phyloP scores from a whole-genome alignment of 2,888 invertebrate genomes.

The Drosophila affinis region DNA sequence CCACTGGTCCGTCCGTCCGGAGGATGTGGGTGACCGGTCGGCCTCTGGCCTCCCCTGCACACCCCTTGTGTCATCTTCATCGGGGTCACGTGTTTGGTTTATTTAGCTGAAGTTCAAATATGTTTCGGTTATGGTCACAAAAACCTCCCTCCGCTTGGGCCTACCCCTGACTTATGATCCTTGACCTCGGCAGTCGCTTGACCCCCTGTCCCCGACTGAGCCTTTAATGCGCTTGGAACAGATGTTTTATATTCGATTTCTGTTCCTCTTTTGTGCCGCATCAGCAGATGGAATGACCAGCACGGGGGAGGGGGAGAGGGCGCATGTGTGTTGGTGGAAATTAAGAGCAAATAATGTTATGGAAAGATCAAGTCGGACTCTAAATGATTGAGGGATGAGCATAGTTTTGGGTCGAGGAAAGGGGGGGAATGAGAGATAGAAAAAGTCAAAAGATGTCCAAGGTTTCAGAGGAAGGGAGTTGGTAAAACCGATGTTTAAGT shows the following conservation, averaged over 20 bases:
- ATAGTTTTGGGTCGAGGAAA: background rate
- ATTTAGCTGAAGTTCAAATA: slow-evolving; percentile 33
- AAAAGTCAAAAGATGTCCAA: background rate
- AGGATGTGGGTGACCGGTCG: slow-evolving; percentile 15
- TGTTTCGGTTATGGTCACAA: slow-evolving; percentile 29
- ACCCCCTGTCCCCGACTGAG: slow-evolving; percentile 20
- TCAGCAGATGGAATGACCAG: slow-evolving; percentile 23
- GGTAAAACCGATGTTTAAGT: background rate
- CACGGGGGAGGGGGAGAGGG: background rate
- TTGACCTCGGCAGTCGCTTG: slow-evolving; percentile 11
- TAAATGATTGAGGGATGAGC: background rate
- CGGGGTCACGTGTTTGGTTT: slow-evolving; percentile 50
- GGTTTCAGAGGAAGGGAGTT: background rate
- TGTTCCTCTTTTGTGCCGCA: slow-evolving; percentile 31
- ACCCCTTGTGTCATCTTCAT: slow-evolving; percentile 68
- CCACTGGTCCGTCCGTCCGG: slow-evolving; percentile 44
- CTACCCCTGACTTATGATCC: slow-evolving; percentile 22
- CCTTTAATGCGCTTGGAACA: slow-evolving; percentile 71
- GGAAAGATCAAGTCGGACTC: background rate
- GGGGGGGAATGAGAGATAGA: too few species aligned
- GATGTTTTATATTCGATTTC: slow-evolving; percentile 60
- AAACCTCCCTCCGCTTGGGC: background rate
- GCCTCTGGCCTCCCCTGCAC: slow-evolving; percentile 5
- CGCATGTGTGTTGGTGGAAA: slow-evolving; percentile 4
- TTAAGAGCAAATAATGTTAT: slow-evolving; percentile 16